Conservation (phyloP, 2,888 invertebrate genomes). For the Prenolepis imparis region DNA sequence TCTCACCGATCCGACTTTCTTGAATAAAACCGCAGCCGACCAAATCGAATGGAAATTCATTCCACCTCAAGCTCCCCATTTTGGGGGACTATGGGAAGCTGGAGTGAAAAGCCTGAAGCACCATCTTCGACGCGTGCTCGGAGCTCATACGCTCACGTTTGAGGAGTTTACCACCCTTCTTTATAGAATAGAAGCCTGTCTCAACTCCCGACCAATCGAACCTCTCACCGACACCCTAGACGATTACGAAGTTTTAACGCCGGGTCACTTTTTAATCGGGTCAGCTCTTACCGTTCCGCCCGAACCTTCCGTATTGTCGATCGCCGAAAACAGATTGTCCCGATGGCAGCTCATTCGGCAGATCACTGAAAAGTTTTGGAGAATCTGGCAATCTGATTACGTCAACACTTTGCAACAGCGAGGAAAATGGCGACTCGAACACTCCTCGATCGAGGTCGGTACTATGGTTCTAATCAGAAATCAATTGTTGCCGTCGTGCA, state of each 20-base stretch:
- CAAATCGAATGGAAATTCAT: background rate
- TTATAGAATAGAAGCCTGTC: background rate
- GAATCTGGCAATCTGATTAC: slow-evolving; percentile 14
- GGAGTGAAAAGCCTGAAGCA: background rate
- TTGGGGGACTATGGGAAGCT: background rate
- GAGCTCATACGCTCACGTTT: background rate
- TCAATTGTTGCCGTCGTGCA: background rate
- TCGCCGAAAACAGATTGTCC: slow-evolving; percentile 10
- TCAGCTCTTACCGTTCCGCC: background rate
- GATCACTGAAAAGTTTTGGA: slow-evolving; percentile 26
- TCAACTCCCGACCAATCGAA: background rate
- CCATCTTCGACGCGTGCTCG: background rate
- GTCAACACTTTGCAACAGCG: slow-evolving; percentile 31
- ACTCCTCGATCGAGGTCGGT: background rate
- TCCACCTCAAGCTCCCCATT: background rate
- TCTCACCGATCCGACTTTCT: slow-evolving; percentile 30
- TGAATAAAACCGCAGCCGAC: background rate
- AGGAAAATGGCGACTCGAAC: background rate
- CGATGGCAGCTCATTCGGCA: slow-evolving; percentile 19
- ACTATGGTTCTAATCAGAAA: background rate
- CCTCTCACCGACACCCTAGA: background rate
- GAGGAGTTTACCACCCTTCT: background rate
- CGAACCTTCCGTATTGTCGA: background rate
- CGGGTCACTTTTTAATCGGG: background rate
- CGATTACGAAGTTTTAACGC: background rate